Percentiles rank a stretch among this genome's conserved stretches.
These are phyloP conservation scores for Gymnopithys bicolor DNA, from an alignment of 2,797 vertebrate genomes.

Conservation along the genomic window DNA sequence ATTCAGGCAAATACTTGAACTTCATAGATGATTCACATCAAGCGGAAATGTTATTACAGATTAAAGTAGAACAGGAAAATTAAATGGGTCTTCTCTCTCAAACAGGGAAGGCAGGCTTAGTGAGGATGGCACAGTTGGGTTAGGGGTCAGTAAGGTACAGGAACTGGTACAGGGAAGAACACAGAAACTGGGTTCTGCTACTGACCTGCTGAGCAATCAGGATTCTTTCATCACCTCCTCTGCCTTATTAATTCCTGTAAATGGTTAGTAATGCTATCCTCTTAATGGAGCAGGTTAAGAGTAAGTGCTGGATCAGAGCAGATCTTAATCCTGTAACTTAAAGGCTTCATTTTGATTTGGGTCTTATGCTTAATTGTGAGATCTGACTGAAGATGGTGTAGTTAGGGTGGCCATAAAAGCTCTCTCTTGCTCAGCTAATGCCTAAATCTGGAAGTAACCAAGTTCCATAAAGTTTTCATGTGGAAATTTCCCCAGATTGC, in stretches of 20 bases:
- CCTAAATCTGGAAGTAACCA: not conserved
- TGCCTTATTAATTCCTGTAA: constrained; percentile 49
- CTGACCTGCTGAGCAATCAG: constrained; percentile 32
- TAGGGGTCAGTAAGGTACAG: constrained; percentile 37
- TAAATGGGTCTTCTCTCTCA: not conserved
- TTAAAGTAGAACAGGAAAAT: not conserved
- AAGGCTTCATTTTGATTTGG: constrained; percentile 38
- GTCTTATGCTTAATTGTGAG: not conserved
- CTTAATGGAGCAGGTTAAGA: constrained; percentile 52
- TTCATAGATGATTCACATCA: not conserved
- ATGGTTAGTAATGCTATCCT: constrained; percentile 44
- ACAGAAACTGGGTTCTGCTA: constrained; percentile 41
- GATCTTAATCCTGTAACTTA: constrained; percentile 36
- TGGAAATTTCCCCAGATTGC: not conserved
- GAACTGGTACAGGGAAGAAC: constrained; percentile 16
- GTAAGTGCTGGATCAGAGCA: constrained; percentile 23
- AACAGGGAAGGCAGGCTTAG: not conserved
- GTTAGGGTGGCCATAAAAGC: not conserved
- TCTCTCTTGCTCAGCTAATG: not conserved
- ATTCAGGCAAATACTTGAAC: not conserved
- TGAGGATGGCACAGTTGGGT: not conserved
- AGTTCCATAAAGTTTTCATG: not conserved
- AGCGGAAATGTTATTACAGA: not conserved
- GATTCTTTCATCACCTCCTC: constrained; percentile 33
- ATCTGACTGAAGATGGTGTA: not conserved